Evolutionary conservation across 2,113 vertebrate species (phyloP), one percentile per base, ranked within the genome.

Genomic region (Hoplias malabaricus): DNA sequence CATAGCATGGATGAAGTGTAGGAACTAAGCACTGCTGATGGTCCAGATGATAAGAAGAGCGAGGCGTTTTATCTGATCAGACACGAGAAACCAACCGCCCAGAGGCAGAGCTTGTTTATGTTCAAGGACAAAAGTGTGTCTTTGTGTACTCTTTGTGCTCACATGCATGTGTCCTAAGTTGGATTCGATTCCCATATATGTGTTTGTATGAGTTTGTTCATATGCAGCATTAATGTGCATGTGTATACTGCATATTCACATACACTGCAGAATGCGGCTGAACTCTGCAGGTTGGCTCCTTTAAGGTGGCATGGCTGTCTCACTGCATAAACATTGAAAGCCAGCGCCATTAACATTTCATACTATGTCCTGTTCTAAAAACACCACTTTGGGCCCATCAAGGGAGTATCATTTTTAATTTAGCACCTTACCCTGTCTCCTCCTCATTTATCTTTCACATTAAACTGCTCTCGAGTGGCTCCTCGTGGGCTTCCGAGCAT

Each of bases 331-430:
- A 83, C 75, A 74, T 36, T 77, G 67, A 76, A 76, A 80, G 70
- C 65, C 69, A 78, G 63, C 40, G 16, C 66, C 89, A 89, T 92
- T 87, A 89, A 89, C 84, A 83, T 91, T 91, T 90, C 80, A 92
- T 87, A 83, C 72, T 65, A 16, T 9, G 65, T 27, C 70, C 21
- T 14, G 27, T 84, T 87, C 85, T 88, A 78, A 87, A 84, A 88
- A 83, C 74, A 85, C 79, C 84, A 89, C 87, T 89, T 89, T 85
- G 70, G 73, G 62, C 78, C 85, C 85, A 86, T 88, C 83, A 63
- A 80, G 83, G 81, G 72, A 81, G 77, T 73, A 86, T 90, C 86
- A 91, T 92, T 91, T 89, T 88, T 90, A 90, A 90, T 92, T 91
- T 86, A 91, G 84, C 84, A 85, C 84, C 86, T 79, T 80, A 80